Conservation (phyloP, 37 sponge, comb jelly and placozoan species). For the Theonella swinhoei region DNA sequence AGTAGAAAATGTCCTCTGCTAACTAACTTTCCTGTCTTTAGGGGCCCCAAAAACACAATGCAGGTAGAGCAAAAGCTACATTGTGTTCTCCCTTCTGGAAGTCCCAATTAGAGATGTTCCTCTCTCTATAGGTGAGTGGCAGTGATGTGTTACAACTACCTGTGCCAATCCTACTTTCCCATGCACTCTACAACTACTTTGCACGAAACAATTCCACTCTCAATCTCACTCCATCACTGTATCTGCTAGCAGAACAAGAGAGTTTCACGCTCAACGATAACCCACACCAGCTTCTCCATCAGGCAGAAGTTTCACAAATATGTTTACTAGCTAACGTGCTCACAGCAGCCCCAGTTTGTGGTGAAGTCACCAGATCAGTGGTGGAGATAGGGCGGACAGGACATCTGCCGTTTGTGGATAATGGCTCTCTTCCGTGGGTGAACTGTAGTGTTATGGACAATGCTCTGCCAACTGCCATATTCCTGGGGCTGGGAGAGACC, state of each 20-base stretch:
- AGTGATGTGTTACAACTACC: not conserved
- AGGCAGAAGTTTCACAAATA: not conserved
- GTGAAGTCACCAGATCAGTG: constrained; percentile 12
- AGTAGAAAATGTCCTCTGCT: too few relatives aligned
- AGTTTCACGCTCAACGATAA: not conserved
- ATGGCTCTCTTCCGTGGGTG: not conserved
- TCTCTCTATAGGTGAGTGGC: too few relatives aligned
- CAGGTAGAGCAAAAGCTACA: too few relatives aligned
- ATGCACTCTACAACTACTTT: not conserved
- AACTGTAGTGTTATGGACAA: constrained; percentile 22
- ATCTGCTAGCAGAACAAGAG: not conserved
- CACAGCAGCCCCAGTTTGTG: constrained; percentile 36
- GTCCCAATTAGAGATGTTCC: too few relatives aligned
- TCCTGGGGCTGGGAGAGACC: constrained; percentile 18
- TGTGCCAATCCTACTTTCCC: not conserved
- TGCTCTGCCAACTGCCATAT: constrained; percentile 30
- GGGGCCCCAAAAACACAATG: too few relatives aligned
- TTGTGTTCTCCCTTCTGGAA: too few relatives aligned
- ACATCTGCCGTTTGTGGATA: not conserved
- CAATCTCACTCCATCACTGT: not conserved
- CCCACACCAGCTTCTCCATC: not conserved
- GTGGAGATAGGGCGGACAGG: constrained; percentile 16
- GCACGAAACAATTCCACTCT: not conserved
- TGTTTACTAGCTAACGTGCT: constrained; percentile 9
- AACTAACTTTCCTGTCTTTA: too few relatives aligned